Base-by-base conservation (phyloP, 2,888 invertebrate genomes). In the Eristalis intricaria region DNA sequence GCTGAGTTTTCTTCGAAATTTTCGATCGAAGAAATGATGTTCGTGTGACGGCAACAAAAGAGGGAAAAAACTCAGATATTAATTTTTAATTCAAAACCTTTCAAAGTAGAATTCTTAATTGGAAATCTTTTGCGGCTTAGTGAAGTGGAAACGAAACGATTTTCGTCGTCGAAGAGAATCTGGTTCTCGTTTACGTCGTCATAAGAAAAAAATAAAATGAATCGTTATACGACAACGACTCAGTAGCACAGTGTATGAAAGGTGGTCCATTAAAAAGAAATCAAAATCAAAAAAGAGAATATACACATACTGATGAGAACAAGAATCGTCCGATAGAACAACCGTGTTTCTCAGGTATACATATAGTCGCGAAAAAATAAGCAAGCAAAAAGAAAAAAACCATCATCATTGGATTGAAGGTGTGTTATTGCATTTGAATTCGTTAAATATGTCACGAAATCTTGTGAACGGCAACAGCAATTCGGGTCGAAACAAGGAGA, bases 401-500 rank as follows among this genome's bases (percentile, higher is more conserved):
- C 19, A 19, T 50, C 50, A 19, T 50, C 4, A 0, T 50, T 50
- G 50, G 8, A 19, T 50, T 50, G 19, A 50, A 50, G 50, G 50
- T 50, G 50, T 50, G 50, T 19, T 50, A 2, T 8, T 50, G 19
- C 8, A 38, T 50, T 19, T 50, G 50, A 50, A 19, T 50, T 50
- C 35, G 69, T 65, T 23, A 79, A 79, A 60, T 60, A 88, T 88
- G 88, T 88, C 88, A 70, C 84, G 84, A 65, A 88, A 77, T 74
- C 80, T 84, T 50, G 77, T 84, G 11, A 88, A 84, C 63, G 84
- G 84, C 38, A 84, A 70, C 58, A 88, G 68, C 89, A 91, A 90
- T 89, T 90, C 90, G 89, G 80, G 77, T 65, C 87, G 87, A 3
- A 87, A 65, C 69, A 90, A 90, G 86, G 95, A 95, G 90, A 96